These are phyloP conservation scores for Diadumene lineata DNA, from an alignment of 92 coral and sea anemone species.

Conservation along the genomic window DNA sequence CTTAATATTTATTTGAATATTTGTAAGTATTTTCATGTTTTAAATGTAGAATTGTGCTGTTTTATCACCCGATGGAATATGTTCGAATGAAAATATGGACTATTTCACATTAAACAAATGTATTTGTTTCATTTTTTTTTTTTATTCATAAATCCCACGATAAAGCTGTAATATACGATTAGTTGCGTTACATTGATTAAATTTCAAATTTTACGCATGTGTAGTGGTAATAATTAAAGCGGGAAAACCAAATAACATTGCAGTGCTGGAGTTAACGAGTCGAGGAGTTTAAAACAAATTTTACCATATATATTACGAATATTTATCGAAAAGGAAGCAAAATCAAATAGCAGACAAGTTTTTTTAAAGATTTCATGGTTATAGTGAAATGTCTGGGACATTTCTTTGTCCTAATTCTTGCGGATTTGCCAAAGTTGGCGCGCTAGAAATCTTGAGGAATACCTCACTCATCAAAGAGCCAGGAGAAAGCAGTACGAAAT, in stretches of 20 bases:
- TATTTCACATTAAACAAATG: not conserved
- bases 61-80: no score
- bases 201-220: slow-evolving; percentile 2
- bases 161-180: not conserved
- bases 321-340: not conserved
- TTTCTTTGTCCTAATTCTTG: slow-evolving; percentile 61
- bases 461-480: slow-evolving; percentile 23
- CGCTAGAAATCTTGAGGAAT: slow-evolving; percentile 38
- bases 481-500: slow-evolving; percentile 40
- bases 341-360: no score
- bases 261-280: not conserved
- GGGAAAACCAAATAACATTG: slow-evolving; percentile 10
- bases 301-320: not conserved
- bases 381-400: slow-evolving; percentile 52
- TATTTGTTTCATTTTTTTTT: not conserved
- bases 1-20: not conserved
- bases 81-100: no score
- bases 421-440: slow-evolving; percentile 55
- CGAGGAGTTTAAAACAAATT: not conserved
- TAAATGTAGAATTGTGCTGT: not conserved
- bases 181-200: not conserved
- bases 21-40: not conserved
- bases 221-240: slow-evolving; percentile 2
- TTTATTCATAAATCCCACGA: not conserved
- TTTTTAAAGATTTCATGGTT: no score